These are phyloP conservation scores for Diaprepes abbreviatus DNA, from an alignment of 2,888 invertebrate genomes.

Conservation along the genomic window DNA sequence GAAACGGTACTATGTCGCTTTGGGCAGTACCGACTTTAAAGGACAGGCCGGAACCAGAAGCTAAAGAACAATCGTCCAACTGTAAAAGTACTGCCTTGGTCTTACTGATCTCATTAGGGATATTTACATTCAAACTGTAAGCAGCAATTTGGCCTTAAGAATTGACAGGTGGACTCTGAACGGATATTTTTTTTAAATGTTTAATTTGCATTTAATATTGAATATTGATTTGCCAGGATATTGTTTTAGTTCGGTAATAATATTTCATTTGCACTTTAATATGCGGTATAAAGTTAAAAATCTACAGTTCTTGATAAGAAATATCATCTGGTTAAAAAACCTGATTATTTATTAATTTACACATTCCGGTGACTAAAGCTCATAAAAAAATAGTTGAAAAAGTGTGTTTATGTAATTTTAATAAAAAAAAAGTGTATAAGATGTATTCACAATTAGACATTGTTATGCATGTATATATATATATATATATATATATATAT, in stretches of 20 bases:
- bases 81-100: constrained; percentile 17
- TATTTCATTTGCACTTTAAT: no score
- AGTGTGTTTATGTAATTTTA: no score
- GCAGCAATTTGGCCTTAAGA: not conserved
- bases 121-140: constrained; percentile 18
- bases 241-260: constrained; percentile 2
- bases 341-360: no score
- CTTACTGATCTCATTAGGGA: constrained; percentile 21
- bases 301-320: no score
- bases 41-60: constrained; percentile 23
- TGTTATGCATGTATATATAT: no score
- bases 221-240: not conserved
- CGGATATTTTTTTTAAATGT: not conserved
- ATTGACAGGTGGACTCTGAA: constrained; percentile 7
- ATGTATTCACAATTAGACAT: no score
- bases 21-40: constrained; percentile 20
- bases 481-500: no score
- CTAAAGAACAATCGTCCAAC: constrained; percentile 13
- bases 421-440: no score
- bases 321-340: no score
- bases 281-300: no score
- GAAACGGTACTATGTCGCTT: constrained; percentile 26
- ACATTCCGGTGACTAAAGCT: no score
- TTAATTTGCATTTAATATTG: constrained; percentile 3
- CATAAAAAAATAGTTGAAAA: no score